Evolutionary conservation across 1,140 invertebrate genomes (phyloP).

Genomic region (Zaprionus davidi): DNA sequence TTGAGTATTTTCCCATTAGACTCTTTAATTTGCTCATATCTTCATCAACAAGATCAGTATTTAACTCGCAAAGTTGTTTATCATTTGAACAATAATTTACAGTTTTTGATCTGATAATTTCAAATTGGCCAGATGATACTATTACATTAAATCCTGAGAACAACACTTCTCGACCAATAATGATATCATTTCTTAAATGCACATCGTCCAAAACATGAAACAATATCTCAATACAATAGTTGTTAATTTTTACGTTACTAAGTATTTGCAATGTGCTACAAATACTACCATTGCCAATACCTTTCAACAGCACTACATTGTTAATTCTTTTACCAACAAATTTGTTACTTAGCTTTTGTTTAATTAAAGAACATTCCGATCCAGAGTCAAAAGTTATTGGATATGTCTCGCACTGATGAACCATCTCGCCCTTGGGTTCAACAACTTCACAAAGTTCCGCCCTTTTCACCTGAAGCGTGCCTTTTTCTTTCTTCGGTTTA

Average conservation of each 20-base stretch:
- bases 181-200: not conserved
- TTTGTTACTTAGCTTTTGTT: not conserved
- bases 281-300: constrained; percentile 3
- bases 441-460: too few relatives aligned
- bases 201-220: not conserved
- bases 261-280: constrained; percentile 3
- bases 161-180: too few relatives aligned
- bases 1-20: constrained; percentile 34
- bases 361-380: constrained; percentile 7
- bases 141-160: not conserved
- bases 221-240: not conserved
- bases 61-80: constrained; percentile 20
- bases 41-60: constrained; percentile 29
- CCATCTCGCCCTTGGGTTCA: too few relatives aligned
- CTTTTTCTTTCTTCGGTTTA: not conserved
- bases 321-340: constrained; percentile 10
- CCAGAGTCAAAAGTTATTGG: constrained; percentile 8
- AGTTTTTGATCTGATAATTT: constrained; percentile 32
- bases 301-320: not conserved
- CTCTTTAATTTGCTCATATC: constrained; percentile 28
- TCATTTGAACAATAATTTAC: constrained; percentile 21
- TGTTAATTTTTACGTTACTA: not conserved
- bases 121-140: too few relatives aligned
- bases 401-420: not conserved
- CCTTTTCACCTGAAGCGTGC: too few relatives aligned